Evolutionary conservation across 2,113 vertebrate species (phyloP).

Genomic region (Alligator sinensis): DNA sequence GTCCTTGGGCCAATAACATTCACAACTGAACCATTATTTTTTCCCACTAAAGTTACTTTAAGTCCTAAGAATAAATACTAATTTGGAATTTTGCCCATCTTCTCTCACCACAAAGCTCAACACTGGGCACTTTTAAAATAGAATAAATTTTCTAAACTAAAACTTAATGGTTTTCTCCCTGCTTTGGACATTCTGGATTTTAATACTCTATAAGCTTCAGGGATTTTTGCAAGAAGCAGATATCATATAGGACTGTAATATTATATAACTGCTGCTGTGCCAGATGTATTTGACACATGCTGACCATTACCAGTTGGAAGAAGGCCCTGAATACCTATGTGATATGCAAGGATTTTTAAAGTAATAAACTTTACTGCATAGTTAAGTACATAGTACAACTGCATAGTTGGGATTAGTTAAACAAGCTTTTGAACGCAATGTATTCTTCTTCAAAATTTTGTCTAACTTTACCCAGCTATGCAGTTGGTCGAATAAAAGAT

Average conservation of each 20-base stretch:
- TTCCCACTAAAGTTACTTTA: background rate
- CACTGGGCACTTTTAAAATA: slow-evolving; percentile 45
- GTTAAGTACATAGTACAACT: too few species aligned
- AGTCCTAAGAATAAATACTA: slow-evolving; percentile 16
- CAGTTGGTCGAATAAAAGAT: too few species aligned
- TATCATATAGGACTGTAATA: slow-evolving; percentile 23
- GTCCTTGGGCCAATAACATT: background rate
- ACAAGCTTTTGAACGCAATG: too few species aligned
- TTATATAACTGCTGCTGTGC: slow-evolving; percentile 18
- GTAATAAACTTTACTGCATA: too few species aligned
- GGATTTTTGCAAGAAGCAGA: slow-evolving; percentile 1
- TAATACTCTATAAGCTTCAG: background rate
- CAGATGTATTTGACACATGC: background rate
- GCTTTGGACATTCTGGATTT: background rate
- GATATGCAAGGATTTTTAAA: too few species aligned
- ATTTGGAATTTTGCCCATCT: slow-evolving; percentile 35
- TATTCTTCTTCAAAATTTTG: too few species aligned
- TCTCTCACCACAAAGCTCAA: slow-evolving; percentile 6
- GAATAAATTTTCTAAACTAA: slow-evolving; percentile 26
- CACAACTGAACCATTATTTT: background rate
- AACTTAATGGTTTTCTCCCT: background rate
- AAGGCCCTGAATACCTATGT: too few species aligned
- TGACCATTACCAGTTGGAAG: too few species aligned
- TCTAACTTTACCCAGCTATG: too few species aligned
- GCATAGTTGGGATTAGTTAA: too few species aligned